Base-by-base conservation (phyloP, 92 coral and sea anemone species). In the Parazoanthus swiftii region DNA sequence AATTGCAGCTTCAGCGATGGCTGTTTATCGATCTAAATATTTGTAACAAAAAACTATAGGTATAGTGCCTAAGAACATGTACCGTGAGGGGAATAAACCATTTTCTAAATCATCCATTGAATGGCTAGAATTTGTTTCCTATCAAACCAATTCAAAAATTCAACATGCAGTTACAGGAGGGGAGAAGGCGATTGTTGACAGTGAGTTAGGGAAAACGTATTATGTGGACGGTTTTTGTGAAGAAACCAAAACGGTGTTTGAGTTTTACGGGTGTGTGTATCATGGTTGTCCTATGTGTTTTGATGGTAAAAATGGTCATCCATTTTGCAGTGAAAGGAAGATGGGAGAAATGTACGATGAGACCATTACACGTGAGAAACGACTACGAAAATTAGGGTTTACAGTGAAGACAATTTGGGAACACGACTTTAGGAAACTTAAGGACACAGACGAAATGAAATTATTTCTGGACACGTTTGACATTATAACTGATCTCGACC, bases 1-100 rank as follows among this genome's bases (percentile, higher is more conserved):
- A 54, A 90, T 90, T 25, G 92, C 92, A 3, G 84, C 92, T 65
- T 80, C 82, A 48, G 91, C 84, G 39, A 89, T 89, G 91, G 79
- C 84, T n/a, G 85, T 89, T 35, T 89, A 67, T 74, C 81, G 68
- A 36, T 71, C 65, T n/a, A 89, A 89, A 29, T 90, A 86, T 44
- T 86, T 90, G 29, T 2, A 9, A 35, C 70, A 82, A 23, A 71
- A 87, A 5, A 86, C 89, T 20, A 89, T 89, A n/a, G 89, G 80
- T 67, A 86, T 86, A 14, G 90, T 90, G 15, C 92, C 92, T 16
- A 79, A 79, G 38, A 77, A 86, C 65, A 77, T 80, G 68, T 90
- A 90, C 44, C 80, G 72, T 3, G 85, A 77, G 6, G 14, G 74
- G 1, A 87, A 90, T 50, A 90, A 90, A 78, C 81, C 77, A 18